Conservation (phyloP, 2,113 vertebrate species). For the Gambusia affinis region DNA sequence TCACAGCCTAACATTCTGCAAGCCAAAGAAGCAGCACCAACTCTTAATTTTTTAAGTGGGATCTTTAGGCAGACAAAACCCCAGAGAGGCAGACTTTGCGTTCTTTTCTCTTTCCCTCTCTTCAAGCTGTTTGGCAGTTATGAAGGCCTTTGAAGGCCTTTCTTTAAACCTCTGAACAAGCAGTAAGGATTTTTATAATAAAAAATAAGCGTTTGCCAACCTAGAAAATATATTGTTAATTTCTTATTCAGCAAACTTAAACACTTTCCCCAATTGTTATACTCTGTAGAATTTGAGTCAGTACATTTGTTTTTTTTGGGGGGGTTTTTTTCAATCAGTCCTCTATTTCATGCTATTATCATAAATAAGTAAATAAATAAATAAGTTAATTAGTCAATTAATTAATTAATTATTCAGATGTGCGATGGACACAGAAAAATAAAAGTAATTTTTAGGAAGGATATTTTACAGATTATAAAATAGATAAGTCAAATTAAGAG, state of each 20-base stretch:
- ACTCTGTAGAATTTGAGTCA: too few relatives aligned
- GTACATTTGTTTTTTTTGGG: too few relatives aligned
- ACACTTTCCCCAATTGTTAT: background rate
- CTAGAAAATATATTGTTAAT: too few relatives aligned
- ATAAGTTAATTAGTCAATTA: background rate
- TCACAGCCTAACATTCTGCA: background rate
- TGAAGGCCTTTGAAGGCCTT: background rate
- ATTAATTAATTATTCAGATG: background rate
- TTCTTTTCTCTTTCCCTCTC: background rate
- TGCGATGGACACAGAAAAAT: background rate
- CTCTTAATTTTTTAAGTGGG: background rate
- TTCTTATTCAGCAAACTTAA: too few relatives aligned
- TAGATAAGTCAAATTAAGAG: too few relatives aligned
- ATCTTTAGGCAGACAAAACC: background rate
- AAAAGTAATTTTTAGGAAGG: background rate
- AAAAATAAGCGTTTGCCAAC: too few relatives aligned
- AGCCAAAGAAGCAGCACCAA: background rate
- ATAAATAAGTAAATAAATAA: background rate
- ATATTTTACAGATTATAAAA: background rate
- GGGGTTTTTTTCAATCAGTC: background rate
- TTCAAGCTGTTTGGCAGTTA: background rate
- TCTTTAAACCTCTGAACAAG: background rate
- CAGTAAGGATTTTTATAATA: background rate
- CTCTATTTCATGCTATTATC: background rate
- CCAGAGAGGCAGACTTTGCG: background rate